Evolutionary conservation across 2,113 vertebrate species (phyloP), one percentile per base, ranked within the genome.

Genomic region (Hippoglossus stenolepis): DNA sequence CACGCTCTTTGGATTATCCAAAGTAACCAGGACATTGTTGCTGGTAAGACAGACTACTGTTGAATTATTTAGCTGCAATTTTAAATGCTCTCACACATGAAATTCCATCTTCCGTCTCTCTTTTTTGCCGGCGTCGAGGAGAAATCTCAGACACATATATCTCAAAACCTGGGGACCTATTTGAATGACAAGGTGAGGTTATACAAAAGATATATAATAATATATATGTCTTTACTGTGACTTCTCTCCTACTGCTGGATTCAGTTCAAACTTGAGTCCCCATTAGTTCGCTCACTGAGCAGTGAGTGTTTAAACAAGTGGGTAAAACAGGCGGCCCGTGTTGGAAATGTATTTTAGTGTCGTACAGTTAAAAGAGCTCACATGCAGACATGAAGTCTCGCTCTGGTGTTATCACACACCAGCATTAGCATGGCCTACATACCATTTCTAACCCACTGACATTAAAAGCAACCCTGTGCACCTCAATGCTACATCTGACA

Each of bases 61-160:
- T 89, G 65, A 87, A 87, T 85, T 77, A 84, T 86, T 91, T 70
- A 89, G 58, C 69, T 15, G 21, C 28, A 14, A 69, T 77, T 70
- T 61, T 84, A 70, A 65, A 79, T 11, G 45, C 9, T 66, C 26
- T 70, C 40, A 73, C 51, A 70, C 68, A 84, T 43, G 5, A 45
- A 75, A 73, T 68, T 84, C 56, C 10, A n/a, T 75, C n/a, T n/a
- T n/a, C 77, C 73, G 60, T 70, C 54, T 58, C 24, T 58, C 24
- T 56, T 65, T 21, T 3, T 24, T 61, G 11, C 31, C 28, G 31
- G 43, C 24, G 43, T 66, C 20, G 24, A 72, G n/a, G 49, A 43
- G 4, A 71, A 60, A 69, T 51, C 60, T 64, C 12, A 60, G 31
- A 51, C 18, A 65, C 26, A 45, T 23, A 21, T 38, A 20, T 49